These are phyloP conservation scores for Bradypus variegatus DNA, from an alignment of 2,797 vertebrate species.

Conservation along the genomic window DNA sequence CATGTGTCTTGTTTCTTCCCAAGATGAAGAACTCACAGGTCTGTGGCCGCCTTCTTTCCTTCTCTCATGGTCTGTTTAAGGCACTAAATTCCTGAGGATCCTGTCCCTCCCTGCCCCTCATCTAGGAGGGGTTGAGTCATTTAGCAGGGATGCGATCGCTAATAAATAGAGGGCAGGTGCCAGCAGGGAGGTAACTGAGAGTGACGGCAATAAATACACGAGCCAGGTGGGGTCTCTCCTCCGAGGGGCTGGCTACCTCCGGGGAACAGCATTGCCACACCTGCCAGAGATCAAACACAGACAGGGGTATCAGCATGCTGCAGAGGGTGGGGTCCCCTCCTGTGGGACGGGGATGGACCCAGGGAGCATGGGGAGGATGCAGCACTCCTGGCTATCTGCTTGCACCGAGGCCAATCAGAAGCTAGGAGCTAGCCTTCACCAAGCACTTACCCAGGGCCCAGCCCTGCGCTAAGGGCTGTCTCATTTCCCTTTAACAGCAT, in stretches of 20 bases:
- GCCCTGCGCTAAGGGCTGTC: not conserved
- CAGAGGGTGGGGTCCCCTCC: not conserved
- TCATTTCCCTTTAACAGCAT: not conserved
- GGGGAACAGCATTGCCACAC: conserved; percentile 54
- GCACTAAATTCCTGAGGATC: conserved; percentile 67
- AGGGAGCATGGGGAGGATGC: not conserved
- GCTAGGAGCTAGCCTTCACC: not conserved
- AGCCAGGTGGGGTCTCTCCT: conserved; percentile 50
- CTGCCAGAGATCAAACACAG: conserved; percentile 65
- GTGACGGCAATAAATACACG: conserved; percentile 65
- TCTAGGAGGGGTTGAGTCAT: conserved; percentile 45
- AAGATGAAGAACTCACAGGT: not conserved
- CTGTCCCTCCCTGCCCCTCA: conserved; percentile 39
- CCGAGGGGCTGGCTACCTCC: conserved; percentile 63
- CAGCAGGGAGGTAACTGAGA: conserved; percentile 51
- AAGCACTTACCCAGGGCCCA: not conserved
- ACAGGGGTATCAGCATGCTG: not conserved
- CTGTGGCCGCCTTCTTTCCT: conserved; percentile 24
- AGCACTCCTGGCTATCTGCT: not conserved
- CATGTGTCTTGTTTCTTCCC: not conserved
- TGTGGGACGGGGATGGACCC: not conserved
- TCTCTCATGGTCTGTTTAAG: conserved; percentile 63
- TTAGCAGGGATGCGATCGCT: conserved; percentile 55
- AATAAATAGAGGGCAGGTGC: conserved; percentile 60
- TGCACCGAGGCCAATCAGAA: not conserved